Evolutionary conservation across 2,797 vertebrate species (phyloP).

Genomic region (Gephyroberyx darwinii): DNA sequence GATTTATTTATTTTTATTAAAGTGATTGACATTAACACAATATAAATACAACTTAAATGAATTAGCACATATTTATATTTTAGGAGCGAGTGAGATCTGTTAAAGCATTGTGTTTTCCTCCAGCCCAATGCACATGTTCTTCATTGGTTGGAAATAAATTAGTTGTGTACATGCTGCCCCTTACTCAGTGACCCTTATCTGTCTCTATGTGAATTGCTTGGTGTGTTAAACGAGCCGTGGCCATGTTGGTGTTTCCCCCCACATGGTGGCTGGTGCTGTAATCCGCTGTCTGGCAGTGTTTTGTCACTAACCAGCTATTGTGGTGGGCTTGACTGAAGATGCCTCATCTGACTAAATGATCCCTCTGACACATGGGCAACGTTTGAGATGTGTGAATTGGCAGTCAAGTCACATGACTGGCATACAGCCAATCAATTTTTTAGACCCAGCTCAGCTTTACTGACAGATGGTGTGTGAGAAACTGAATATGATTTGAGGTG

Average conservation of each 20-base stretch:
- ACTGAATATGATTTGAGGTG: slow-evolving; percentile 40
- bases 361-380: slow-evolving; percentile 54
- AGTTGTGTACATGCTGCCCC: slow-evolving; percentile 68
- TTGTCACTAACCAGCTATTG: slow-evolving; percentile 70
- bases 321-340: slow-evolving; percentile 70
- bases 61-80: slow-evolving; percentile 23
- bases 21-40: not conserved
- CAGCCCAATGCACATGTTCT: slow-evolving; percentile 66
- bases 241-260: slow-evolving; percentile 73
- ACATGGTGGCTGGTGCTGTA: slow-evolving; percentile 48
- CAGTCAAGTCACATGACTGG: slow-evolving; percentile 62
- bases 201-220: slow-evolving; percentile 72
- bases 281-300: slow-evolving; percentile 67
- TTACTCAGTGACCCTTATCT: slow-evolving; percentile 74
- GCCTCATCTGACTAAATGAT: slow-evolving; percentile 73
- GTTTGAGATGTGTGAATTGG: slow-evolving; percentile 62
- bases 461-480: slow-evolving; percentile 58
- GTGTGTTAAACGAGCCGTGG: slow-evolving; percentile 79
- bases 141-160: slow-evolving; percentile 75
- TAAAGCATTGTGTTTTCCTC: slow-evolving; percentile 36
- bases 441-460: slow-evolving; percentile 24
- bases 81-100: slow-evolving; percentile 28
- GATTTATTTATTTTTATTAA: no score
- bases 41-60: not conserved
- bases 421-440: slow-evolving; percentile 44